These are phyloP conservation scores for Hermaeophaga mercurialis DNA, from an alignment of 2,888 invertebrate genomes.

Conservation along the genomic window DNA sequence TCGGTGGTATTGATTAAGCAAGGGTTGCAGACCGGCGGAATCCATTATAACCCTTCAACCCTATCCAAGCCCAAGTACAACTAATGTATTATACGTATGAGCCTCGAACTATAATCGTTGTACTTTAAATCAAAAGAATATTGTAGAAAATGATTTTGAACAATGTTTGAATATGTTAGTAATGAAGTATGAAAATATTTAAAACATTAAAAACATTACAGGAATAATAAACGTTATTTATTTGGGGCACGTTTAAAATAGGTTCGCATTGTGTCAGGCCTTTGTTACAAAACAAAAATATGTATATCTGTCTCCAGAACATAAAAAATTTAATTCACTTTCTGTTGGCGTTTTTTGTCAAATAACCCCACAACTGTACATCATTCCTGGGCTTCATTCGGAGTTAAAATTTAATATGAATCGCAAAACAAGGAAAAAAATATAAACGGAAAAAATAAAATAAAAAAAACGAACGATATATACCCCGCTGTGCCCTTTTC, in stretches of 20 bases:
- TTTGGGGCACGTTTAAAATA: too few species aligned
- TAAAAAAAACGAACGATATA: conserved; percentile 22
- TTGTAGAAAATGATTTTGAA: too few species aligned
- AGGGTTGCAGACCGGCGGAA: conserved; percentile 40
- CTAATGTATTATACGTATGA: conserved; percentile 32
- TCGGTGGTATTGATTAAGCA: conserved; percentile 47
- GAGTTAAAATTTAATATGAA: conserved; percentile 14
- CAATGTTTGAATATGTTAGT: too few species aligned
- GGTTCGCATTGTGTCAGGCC: too few species aligned
- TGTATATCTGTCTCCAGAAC: not conserved
- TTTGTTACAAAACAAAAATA: not conserved
- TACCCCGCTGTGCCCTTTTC: conserved; percentile 21
- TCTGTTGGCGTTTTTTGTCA: not conserved
- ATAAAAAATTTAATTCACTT: not conserved
- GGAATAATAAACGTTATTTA: too few species aligned
- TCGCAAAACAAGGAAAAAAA: conserved; percentile 12
- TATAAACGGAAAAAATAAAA: conserved; percentile 14
- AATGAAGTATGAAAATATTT: too few species aligned
- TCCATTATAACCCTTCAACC: conserved; percentile 45
- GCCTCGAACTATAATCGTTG: conserved; percentile 2
- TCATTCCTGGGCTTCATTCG: conserved; percentile 8
- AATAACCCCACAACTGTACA: conserved; percentile 8
- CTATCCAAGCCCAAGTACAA: conserved; percentile 41
- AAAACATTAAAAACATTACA: too few species aligned
- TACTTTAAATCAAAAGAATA: too few species aligned